These are phyloP conservation scores for Chelmon rostratus DNA, from an alignment of 2,797 vertebrate genomes.

Conservation along the genomic window DNA sequence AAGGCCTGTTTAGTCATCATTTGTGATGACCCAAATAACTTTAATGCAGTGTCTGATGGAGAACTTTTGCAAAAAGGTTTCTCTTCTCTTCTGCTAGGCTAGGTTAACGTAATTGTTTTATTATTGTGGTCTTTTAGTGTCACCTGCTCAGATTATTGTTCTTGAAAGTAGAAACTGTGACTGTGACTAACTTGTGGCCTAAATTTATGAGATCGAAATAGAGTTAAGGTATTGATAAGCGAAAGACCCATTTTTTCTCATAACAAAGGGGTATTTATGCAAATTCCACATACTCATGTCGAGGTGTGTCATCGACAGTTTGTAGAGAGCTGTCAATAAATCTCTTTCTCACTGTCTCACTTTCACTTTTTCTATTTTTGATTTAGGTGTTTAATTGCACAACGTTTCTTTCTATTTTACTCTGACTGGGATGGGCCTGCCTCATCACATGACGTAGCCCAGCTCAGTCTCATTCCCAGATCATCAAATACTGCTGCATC, in stretches of 20 bases:
- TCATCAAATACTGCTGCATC: too few relatives aligned
- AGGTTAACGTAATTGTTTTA: background rate
- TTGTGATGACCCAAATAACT: background rate
- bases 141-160: background rate
- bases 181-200: conserved; percentile 4
- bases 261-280: conserved; percentile 21
- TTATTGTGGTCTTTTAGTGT: background rate
- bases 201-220: conserved; percentile 9
- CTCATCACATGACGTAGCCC: background rate
- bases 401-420: background rate
- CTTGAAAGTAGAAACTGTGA: background rate
- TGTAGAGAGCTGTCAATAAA: conserved; percentile 22
- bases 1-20: background rate
- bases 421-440: background rate
- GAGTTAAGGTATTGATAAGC: conserved; percentile 3
- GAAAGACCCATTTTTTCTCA: background rate
- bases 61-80: background rate
- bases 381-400: background rate
- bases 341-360: conserved; percentile 1
- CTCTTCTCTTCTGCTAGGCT: background rate
- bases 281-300: conserved; percentile 20
- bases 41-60: background rate
- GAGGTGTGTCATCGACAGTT: conserved; percentile 19
- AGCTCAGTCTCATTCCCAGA: too few relatives aligned
- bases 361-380: conserved; percentile 6